A percentile compares a stretch with the other conserved stretches of the same genome.
Evolutionary conservation across 2,113 vertebrate species (phyloP).

Genomic region (Oostethus manadensis): DNA sequence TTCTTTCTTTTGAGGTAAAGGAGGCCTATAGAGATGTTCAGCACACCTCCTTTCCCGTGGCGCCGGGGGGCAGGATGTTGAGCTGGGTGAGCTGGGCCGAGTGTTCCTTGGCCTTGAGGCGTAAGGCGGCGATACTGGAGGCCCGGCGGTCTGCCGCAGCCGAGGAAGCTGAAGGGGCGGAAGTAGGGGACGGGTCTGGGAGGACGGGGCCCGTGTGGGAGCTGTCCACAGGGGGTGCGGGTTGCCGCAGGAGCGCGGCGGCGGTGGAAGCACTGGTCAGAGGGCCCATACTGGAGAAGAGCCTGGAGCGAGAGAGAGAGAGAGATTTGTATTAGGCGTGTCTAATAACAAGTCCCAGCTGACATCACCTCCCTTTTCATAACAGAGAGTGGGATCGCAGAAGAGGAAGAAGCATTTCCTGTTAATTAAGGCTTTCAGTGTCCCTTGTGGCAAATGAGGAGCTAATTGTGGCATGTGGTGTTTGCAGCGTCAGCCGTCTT

Average conservation of each 20-base stretch:
- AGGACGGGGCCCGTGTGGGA: slow-evolving; percentile 77
- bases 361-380: not conserved
- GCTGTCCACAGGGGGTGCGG: slow-evolving; percentile 78
- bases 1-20: not conserved
- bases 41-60: slow-evolving; percentile 96
- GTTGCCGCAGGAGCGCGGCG: slow-evolving; percentile 86
- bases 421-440: not conserved
- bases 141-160: slow-evolving; percentile 87
- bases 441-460: slow-evolving; percentile 22
- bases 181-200: slow-evolving; percentile 66
- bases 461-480: slow-evolving; percentile 47
- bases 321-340: slow-evolving; percentile 1
- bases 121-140: slow-evolving; percentile 90
- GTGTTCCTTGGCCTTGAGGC: slow-evolving; percentile 96
- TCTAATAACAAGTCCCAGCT: not conserved
- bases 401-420: not conserved
- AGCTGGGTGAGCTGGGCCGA: slow-evolving; percentile 97
- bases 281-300: slow-evolving; percentile 92
- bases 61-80: slow-evolving; percentile 89
- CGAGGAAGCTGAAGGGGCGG: slow-evolving; percentile 64
- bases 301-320: slow-evolving; percentile 64
- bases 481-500: slow-evolving; percentile 41
- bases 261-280: slow-evolving; percentile 90
- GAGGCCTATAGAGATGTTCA: slow-evolving; percentile 67
- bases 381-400: not conserved